Conservation (phyloP, 64 coral and sea anemone species). For the Dendrophyllia cribrosa region DNA sequence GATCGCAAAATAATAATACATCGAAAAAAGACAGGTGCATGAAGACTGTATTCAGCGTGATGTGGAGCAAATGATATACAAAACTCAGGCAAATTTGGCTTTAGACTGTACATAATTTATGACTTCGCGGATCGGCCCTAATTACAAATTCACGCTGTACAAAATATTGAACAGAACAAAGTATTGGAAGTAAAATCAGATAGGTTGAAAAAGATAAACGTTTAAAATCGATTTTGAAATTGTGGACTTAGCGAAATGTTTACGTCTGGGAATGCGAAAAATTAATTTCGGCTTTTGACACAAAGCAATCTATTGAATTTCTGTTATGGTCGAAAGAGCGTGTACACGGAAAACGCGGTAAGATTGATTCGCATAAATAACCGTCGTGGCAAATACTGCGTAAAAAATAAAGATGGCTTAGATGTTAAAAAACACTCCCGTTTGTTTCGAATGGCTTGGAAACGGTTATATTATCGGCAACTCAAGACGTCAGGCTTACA, state of each 20-base stretch:
- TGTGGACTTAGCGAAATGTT: conserved; percentile 12
- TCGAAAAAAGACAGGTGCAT: neutral
- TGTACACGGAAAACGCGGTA: conserved; percentile 13
- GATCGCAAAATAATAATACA: neutral
- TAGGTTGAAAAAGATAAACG: neutral
- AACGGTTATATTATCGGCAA: neutral
- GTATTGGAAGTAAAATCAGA: neutral
- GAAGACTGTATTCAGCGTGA: neutral
- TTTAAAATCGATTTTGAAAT: neutral
- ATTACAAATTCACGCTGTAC: conserved; percentile 21
- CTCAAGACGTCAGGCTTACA: neutral
- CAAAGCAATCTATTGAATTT: conserved; percentile 29
- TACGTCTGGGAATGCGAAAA: conserved; percentile 4
- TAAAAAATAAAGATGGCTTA: neutral
- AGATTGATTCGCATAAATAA: neutral
- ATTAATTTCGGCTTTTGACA: neutral
- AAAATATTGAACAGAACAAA: neutral
- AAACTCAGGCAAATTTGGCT: conserved; percentile 16
- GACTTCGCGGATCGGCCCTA: conserved; percentile 8
- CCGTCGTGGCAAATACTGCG: neutral
- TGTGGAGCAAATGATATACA: neutral
- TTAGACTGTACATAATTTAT: conserved; percentile 25
- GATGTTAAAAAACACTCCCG: neutral
- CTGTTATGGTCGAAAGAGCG: neutral
- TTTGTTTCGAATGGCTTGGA: neutral